Evolutionary conservation across 2,888 invertebrate genomes (phyloP).

Genomic region (Noctua pronuba): DNA sequence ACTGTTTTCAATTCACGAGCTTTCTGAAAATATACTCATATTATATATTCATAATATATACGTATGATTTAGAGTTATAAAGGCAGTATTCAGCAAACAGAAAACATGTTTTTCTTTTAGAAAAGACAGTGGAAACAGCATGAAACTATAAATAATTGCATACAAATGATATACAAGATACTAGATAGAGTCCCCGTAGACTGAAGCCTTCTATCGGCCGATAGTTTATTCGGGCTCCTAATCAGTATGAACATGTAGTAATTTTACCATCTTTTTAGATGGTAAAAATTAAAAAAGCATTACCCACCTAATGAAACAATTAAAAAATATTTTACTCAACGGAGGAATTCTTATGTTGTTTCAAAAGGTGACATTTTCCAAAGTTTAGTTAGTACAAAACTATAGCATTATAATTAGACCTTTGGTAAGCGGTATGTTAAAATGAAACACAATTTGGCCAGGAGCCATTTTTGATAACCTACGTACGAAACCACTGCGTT

Average conservation of each 20-base stretch:
- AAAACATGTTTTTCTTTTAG: not conserved
- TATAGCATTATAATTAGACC: constrained; percentile 31
- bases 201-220: not conserved
- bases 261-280: not conserved
- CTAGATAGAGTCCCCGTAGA: not conserved
- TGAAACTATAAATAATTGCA: not conserved
- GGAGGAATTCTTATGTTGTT: not conserved
- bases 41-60: too few species aligned
- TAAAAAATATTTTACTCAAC: not conserved
- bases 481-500: constrained; percentile 46
- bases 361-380: not conserved
- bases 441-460: constrained; percentile 53
- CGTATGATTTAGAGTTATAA: not conserved
- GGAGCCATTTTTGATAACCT: constrained; percentile 58
- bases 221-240: not conserved
- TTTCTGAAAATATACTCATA: not conserved
- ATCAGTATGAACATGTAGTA: not conserved
- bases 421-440: constrained; percentile 58
- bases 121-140: not conserved
- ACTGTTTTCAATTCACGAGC: not conserved
- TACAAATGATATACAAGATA: not conserved
- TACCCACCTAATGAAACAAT: not conserved
- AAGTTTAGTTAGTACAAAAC: not conserved
- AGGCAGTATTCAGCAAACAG: too few species aligned
- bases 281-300: not conserved